Percentiles rank a stretch among this genome's conserved stretches.
phyloP scores from a whole-genome alignment of 2,113 vertebrate genomes.

The Abramis brama region DNA sequence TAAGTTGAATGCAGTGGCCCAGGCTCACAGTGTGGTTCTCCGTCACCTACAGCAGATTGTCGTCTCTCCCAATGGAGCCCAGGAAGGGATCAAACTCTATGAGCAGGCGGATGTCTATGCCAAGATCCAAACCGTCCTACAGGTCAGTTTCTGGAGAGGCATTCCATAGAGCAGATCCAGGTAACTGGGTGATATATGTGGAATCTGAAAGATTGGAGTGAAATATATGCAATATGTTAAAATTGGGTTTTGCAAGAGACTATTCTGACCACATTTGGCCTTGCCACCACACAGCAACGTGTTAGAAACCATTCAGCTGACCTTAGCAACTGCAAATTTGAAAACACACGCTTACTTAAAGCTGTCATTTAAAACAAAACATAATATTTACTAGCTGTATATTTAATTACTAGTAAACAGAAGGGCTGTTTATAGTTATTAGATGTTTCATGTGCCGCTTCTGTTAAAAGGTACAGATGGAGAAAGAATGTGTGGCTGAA shows the following conservation, averaged over 20 bases:
- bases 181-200: neutral
- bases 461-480: neutral
- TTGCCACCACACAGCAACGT: neutral
- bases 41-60: constrained; percentile 87
- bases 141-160: constrained; percentile 77
- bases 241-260: neutral
- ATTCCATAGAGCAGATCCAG: neutral
- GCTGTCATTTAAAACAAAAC: neutral
- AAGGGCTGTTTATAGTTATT: neutral
- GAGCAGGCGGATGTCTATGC: constrained; percentile 98
- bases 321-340: neutral
- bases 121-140: constrained; percentile 95
- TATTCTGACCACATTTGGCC: neutral
- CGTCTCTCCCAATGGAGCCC: constrained; percentile 75
- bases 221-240: neutral
- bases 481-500: constrained; percentile 5
- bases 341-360: neutral
- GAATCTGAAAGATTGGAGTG: neutral
- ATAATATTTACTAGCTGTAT: neutral
- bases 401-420: neutral
- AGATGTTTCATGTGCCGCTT: neutral
- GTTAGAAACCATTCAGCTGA: neutral
- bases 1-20: constrained; percentile 94
- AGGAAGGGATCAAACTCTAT: constrained; percentile 90
- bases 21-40: constrained; percentile 88